Evolutionary conservation across 2,797 vertebrate genomes (phyloP).

Genomic region (Sylvilagus floridanus): DNA sequence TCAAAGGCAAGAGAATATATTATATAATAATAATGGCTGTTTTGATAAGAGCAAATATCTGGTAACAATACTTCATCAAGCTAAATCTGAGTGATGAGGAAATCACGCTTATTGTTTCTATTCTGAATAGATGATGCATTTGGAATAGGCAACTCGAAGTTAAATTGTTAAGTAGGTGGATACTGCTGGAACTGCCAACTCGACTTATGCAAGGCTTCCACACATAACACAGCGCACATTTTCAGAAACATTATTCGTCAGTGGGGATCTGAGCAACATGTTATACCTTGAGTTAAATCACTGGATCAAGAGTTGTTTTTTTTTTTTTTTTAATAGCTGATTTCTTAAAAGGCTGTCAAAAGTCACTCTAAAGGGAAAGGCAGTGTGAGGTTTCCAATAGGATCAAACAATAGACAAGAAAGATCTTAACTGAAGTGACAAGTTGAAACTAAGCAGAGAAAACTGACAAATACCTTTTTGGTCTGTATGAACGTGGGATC

Average conservation of each 20-base stretch:
- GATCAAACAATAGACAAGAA: background rate
- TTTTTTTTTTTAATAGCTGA: no score
- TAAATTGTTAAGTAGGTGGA: background rate
- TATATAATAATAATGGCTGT: background rate
- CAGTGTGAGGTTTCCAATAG: no score
- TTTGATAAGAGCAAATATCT: background rate
- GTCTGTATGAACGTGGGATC: background rate
- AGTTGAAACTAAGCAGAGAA: background rate
- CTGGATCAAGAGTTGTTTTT: background rate
- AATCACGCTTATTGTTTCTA: background rate
- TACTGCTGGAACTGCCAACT: background rate
- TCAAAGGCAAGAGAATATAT: background rate
- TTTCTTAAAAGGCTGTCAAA: background rate
- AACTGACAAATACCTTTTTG: background rate
- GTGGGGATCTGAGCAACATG: background rate
- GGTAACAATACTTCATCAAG: background rate
- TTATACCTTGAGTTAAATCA: background rate
- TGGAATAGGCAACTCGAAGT: background rate
- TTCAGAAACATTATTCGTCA: background rate
- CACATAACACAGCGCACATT: accelerated
- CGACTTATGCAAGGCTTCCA: background rate
- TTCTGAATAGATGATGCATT: constrained; percentile 12
- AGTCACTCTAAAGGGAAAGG: background rate
- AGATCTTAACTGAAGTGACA: background rate
- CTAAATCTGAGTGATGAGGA: background rate